A percentile compares a stretch with the other conserved stretches of the same genome.
These are phyloP conservation scores for Myotis findleyi DNA, from an alignment of 2,797 vertebrate species.

Conservation along the genomic window DNA sequence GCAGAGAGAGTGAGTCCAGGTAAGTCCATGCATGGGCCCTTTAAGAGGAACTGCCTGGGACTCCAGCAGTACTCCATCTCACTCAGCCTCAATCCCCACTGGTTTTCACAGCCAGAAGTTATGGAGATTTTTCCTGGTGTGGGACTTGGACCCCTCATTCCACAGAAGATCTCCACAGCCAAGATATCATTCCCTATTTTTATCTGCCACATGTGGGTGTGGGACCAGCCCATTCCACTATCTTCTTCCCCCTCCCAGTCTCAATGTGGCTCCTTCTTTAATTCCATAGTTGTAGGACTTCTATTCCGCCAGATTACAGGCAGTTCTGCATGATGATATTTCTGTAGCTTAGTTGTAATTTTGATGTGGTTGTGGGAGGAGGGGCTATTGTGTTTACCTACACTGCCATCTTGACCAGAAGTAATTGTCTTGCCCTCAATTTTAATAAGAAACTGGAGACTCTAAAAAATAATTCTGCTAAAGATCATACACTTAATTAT, in stretches of 20 bases:
- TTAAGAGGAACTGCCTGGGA: neutral
- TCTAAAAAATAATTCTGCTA: constrained; percentile 3
- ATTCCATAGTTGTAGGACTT: neutral
- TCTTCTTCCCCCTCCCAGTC: neutral
- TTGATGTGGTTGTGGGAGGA: neutral
- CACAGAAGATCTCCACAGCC: neutral
- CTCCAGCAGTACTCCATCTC: neutral
- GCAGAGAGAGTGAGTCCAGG: neutral
- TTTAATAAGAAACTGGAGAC: neutral
- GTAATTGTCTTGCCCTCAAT: neutral
- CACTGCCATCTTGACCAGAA: neutral
- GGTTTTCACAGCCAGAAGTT: neutral
- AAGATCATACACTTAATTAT: neutral
- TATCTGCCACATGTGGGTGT: neutral
- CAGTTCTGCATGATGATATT: neutral
- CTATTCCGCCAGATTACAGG: neutral
- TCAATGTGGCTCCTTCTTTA: neutral
- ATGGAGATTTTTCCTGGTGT: neutral
- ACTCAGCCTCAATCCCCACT: neutral
- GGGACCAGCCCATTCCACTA: neutral
- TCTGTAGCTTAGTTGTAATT: neutral
- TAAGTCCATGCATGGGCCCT: neutral
- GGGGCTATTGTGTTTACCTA: neutral
- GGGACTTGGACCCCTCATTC: neutral
- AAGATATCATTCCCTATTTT: neutral